Base-by-base conservation (phyloP, 1,140 invertebrate genomes). In the Lordiphosa stackelbergi region DNA sequence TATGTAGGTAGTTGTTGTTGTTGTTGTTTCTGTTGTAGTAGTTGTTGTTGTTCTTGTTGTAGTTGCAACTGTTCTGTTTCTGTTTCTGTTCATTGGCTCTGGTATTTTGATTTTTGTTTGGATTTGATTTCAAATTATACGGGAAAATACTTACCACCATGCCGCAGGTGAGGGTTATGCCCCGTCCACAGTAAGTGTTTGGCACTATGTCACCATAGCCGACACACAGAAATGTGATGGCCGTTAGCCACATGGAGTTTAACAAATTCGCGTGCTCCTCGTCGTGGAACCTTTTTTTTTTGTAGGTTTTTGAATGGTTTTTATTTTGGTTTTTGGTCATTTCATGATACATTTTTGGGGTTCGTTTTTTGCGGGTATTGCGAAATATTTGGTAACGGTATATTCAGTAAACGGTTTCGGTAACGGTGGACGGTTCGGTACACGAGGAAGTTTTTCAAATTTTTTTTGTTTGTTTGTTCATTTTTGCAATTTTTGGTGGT, bases 201-300 rank as follows among this genome's bases (percentile, higher is more conserved):
- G 96, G 96, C 77, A 97, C 96, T 86, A 97, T 96, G 90, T 97
- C 96, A 71, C 93, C 93, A 87, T 93, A 93, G 77, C 93, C 93
- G 74, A 93, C 92, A 91, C 92, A 93, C 87, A 93, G 91, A 90
- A 96, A 95, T 64, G 95, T 96, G 88, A 95, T 95, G 86, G 94
- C 94, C 75, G 95, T 96, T 91, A 97, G 91, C 95, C 95, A 96
- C 94, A 96, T 95, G 85, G 95, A 94, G 91, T 96, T 96, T 88
- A 96, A 91, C 88, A 96, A 93, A 91, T 96, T 96, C 74, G 93
- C 94, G 90, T 96, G 95, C 88, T 94, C 93, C 88, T 93, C 92
- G 89, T 95, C 94, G 89, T 95, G 94, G 90, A 94, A 93, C 91
- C 94, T 95, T 90, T 59, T 59, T 37, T 57, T 60, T 46, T 66